Evolutionary conservation across 2,113 vertebrate genomes (phyloP), one percentile per base, ranked within the genome.

Genomic region (Desmodus rotundus): DNA sequence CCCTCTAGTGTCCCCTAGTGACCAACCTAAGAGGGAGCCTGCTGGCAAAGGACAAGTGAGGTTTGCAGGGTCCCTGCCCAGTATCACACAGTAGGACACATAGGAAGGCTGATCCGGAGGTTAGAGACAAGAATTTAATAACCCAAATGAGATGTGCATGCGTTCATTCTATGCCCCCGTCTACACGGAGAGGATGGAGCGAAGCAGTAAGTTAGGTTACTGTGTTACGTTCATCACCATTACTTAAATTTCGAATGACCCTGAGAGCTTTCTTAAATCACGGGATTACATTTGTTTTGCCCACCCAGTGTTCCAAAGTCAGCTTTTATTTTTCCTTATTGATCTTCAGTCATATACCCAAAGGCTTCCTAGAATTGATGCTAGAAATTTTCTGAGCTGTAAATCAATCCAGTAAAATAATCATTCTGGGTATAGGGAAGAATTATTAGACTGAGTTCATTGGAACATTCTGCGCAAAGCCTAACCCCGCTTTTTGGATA

Each of bases 371-470:
- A 56, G 56, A 67, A 67, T 24, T 5, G 22, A 50, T 15, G 12
- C 15, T 14, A 77, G 61, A 65, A 84, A 89, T 17, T 50, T 92
- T 43, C 70, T 67, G 74, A 89, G 65, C 31, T 81, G 33, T 76
- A 31, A 77, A 76, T 82, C 76, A 50, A 63, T 58, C 73, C 3
- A 38, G 50, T 72, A 87, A 95, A 65, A 67, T 47, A 67, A 86
- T 77, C 43, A 2, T 31, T 68, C 45, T 88, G 72, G 9, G 28
- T 36, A 33, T 11, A 58, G 7, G 28, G 52, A 61, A 78, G 65
- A 70, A 65, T 82, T n/a, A 68, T 54, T 56, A 76, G 78, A 47
- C 41, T 9, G 17, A 45, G 26, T 31, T 76, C 73, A 52, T 41
- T 26, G 70, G 41, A 17, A 81, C 65, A 76, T 77, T 72, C 38